Evolutionary conservation across 2,797 vertebrate species (phyloP).

Genomic region (Poecilia picta): DNA sequence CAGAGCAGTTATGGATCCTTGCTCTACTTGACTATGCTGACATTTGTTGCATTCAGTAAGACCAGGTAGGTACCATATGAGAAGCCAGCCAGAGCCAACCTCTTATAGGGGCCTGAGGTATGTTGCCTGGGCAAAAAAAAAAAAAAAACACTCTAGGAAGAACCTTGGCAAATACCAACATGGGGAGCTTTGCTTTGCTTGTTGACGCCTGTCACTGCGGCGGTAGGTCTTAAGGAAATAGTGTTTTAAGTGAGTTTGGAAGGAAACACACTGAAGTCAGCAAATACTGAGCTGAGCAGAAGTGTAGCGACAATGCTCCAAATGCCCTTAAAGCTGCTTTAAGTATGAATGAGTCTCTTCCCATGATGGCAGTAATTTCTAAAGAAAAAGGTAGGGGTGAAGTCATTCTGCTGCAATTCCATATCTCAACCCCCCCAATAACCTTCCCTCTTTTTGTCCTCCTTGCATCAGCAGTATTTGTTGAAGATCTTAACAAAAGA

Average conservation of each 20-base stretch:
- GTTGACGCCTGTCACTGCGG: slow-evolving; percentile 21
- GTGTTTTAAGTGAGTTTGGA: slow-evolving; percentile 18
- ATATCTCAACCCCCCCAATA: slow-evolving; percentile 65
- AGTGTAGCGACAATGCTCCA: slow-evolving; percentile 28
- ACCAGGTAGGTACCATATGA: not conserved
- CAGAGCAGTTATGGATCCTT: not conserved
- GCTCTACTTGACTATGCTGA: not conserved
- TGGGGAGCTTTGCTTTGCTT: slow-evolving; percentile 19
- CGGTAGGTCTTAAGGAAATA: slow-evolving; percentile 19
- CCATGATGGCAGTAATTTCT: slow-evolving; percentile 53
- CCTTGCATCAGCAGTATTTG: slow-evolving; percentile 82
- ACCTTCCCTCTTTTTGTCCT: slow-evolving; percentile 79
- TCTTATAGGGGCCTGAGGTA: not conserved
- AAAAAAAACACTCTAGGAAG: not conserved
- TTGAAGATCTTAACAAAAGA: slow-evolving; percentile 83
- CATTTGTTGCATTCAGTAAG: not conserved
- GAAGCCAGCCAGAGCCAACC: not conserved
- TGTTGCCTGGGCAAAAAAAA: not conserved
- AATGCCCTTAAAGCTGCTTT: slow-evolving; percentile 54
- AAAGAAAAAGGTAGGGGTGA: slow-evolving; percentile 47
- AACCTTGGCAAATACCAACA: not conserved
- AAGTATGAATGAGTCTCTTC: slow-evolving; percentile 62
- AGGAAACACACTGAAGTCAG: slow-evolving; percentile 22
- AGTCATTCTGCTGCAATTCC: slow-evolving; percentile 60
- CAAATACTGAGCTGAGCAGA: slow-evolving; percentile 17